Conservation (phyloP, 2,888 invertebrate genomes). For the Drosophila tanythrix region DNA sequence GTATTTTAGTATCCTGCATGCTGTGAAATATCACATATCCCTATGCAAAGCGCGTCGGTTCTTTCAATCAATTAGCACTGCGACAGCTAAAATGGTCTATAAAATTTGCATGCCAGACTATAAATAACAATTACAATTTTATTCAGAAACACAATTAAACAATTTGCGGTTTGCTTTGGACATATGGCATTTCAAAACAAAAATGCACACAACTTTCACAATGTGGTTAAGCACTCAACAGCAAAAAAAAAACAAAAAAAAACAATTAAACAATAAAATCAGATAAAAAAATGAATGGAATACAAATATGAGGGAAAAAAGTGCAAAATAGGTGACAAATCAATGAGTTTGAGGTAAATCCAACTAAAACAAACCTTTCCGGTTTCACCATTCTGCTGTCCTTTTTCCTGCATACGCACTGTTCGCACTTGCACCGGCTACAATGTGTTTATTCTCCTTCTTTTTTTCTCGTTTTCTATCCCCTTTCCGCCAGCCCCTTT, state of each 20-base stretch:
- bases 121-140: constrained; percentile 70
- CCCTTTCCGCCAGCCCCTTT: constrained; percentile 30
- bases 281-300: constrained; percentile 27
- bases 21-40: constrained; percentile 1
- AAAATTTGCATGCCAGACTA: constrained; percentile 43
- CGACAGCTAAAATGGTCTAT: constrained; percentile 25
- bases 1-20: background rate
- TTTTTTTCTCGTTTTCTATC: constrained; percentile 2
- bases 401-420: constrained; percentile 15
- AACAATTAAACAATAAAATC: constrained; percentile 43
- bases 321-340: constrained; percentile 13
- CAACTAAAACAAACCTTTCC: constrained; percentile 40
- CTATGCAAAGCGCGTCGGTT: constrained; percentile 8
- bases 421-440: constrained; percentile 34
- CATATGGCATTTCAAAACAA: constrained; percentile 30
- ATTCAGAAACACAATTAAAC: constrained; percentile 66
- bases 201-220: constrained; percentile 41
- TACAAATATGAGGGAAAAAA: constrained; percentile 43
- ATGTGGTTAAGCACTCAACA: constrained; percentile 57
- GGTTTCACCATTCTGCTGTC: background rate
- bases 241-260: constrained; percentile 25
- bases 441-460: constrained; percentile 34
- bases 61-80: constrained; percentile 45
- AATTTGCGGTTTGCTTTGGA: constrained; percentile 64
- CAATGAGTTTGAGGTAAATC: constrained; percentile 42